Base-by-base conservation (phyloP, 2,797 vertebrate genomes). In the Hydrolagus colliei region DNA sequence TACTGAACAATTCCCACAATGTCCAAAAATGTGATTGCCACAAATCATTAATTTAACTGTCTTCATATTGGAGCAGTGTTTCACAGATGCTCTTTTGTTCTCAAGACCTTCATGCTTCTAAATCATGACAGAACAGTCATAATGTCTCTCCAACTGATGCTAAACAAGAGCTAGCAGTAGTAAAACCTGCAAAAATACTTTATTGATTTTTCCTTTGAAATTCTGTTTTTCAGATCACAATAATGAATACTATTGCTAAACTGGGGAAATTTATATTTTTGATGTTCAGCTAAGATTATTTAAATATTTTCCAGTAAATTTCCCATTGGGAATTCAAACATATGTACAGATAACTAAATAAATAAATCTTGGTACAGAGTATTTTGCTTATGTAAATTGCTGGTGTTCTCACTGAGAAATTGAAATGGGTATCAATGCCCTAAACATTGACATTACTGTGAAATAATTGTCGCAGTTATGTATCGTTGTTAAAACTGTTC, bases 71-170 rank as follows among this genome's bases (percentile, higher is more conserved):
- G 63, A 67, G 73, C 73, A 75, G 11, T 8, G 20, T 27, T 79
- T 63, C 22, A 4, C 61, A 22, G 67, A 82, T 82, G 12, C 20
- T 14, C 63, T 68, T 78, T 32, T 82, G 22, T 68, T 65, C 22
- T 20, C 78, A 18, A 82, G 62, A 35, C 63, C 35, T 16, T 35
- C 27, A 59, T n/a, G 18, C 8, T 77, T 77, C 52, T 77, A 67
- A 68, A 35, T 82, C 18, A 35, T 80, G 63, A 80, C 65, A 63
- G 5, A 77, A 77, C 5, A n/a, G 14, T 80, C 78, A 80, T 61
- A 65, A 63, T 1, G 16, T 65, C 16, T 13, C 59, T 32, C 35
- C 67, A 14, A 13, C n/a, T 80, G 63, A 35, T 67, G 61, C 27
- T 67, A 16, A 80, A 80, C 6, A 80, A 67, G 14, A 52, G n/a